Base-by-base conservation (phyloP, 2,888 invertebrate species). In the Neuroscelio doddi region DNA sequence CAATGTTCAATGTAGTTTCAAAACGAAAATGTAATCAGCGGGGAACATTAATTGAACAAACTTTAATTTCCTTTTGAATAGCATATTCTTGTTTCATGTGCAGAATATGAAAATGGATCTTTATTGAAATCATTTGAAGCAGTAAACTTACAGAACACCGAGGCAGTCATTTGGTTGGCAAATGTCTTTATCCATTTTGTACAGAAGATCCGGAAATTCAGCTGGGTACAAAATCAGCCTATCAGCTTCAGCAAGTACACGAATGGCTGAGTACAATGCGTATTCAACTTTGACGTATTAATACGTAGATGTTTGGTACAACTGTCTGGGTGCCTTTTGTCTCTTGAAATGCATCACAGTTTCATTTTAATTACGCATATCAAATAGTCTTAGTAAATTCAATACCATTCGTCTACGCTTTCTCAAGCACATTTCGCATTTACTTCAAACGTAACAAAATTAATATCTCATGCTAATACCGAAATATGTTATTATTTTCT, bases 231-330 rank as follows among this genome's bases (percentile, higher is more conserved):
- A 16, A 34, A 15, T 38, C 14, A 1, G 36, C 8, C 10, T 44
- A 44, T 38, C 17, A 17, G 38, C 16, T 38, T 16, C 21, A 36
- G 15, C 29, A 17, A 38, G 14, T 16, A 9, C 17, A n/a, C 15
- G 14, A 16, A 36, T 21, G 21, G 5, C 21, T 21, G 21, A 21
- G 21, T 8, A 41, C 30, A 42, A 42, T 49, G 30, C 21, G 21
- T 3, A 5, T 21, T 21, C 36, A 47, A 57, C 56, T 57, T 57
- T 27, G 38, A 49, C 36, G 49, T 41, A 47, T 46, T 30, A 46
- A 39, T 29, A 16, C n/a, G 4, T 3, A 17, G 14, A 14, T 12
- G 39, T 50, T 50, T 29, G 16, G 38, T 39, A 17, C 39, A 7
- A 24, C 7, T 29, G 16, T 38, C 17, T 27, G 27, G 5, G 14